phyloP scores from a whole-genome alignment of 2,113 vertebrate genomes.

The Microtus pennsylvanicus region DNA sequence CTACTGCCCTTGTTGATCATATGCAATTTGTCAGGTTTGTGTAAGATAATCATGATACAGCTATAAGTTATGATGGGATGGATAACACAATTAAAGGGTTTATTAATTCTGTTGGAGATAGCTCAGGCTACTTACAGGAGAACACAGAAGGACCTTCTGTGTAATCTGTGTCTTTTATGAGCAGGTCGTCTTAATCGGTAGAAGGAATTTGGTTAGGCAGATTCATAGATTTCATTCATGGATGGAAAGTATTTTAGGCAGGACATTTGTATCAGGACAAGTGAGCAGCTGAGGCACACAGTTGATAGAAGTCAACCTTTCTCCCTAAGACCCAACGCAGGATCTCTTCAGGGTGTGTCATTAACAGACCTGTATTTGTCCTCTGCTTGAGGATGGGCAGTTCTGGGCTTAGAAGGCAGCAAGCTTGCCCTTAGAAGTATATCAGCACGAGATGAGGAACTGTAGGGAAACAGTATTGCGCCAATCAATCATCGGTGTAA shows the following conservation, averaged over 20 bases:
- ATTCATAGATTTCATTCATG: neutral
- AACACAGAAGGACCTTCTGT: neutral
- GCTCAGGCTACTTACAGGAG: neutral
- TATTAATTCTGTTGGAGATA: neutral
- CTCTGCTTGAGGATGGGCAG: neutral
- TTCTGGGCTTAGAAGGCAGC: neutral
- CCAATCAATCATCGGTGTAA: neutral
- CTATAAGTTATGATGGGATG: neutral
- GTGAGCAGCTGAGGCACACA: neutral
- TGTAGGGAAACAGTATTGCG: neutral
- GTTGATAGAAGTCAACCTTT: neutral
- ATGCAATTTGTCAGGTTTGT: neutral
- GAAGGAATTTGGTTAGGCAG: neutral
- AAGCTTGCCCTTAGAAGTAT: neutral
- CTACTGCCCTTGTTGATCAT: neutral
- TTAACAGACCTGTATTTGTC: neutral
- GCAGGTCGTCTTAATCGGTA: neutral
- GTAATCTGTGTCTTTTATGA: neutral
- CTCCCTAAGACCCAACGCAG: neutral
- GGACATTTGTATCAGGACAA: neutral
- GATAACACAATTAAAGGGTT: neutral
- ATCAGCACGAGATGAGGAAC: neutral
- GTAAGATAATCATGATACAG: neutral
- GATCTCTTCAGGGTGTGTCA: neutral
- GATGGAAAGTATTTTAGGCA: neutral